A percentile compares a stretch with the other conserved stretches of the same genome.
These are phyloP conservation scores for Polypterus senegalus DNA, from an alignment of 2,113 vertebrate species.

Conservation along the genomic window DNA sequence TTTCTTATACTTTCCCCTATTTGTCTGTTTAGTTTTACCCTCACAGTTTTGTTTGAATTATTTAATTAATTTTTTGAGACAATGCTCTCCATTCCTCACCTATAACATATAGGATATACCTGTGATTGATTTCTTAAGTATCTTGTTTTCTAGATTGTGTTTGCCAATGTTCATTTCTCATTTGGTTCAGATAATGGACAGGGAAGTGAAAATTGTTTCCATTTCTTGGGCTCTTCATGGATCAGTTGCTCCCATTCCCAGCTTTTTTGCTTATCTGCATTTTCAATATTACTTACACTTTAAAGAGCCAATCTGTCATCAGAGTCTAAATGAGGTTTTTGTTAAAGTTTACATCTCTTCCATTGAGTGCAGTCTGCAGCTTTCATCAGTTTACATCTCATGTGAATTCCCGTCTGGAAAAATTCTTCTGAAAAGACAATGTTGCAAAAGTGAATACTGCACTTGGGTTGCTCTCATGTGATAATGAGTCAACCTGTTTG, in stretches of 20 bases:
- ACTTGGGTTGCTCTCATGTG: too few species aligned
- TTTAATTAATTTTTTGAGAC: too few species aligned
- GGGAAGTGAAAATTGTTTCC: conserved; percentile 9
- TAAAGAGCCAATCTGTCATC: conserved; percentile 28
- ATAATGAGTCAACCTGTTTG: too few species aligned
- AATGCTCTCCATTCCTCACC: too few species aligned
- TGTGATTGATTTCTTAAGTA: too few species aligned
- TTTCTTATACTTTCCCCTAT: too few species aligned
- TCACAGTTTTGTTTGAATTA: too few species aligned
- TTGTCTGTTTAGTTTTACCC: too few species aligned
- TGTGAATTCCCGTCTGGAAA: conserved; percentile 8
- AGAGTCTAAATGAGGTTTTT: conserved; percentile 22
- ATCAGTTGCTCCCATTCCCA: conserved; percentile 21
- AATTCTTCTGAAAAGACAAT: not conserved
- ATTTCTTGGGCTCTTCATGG: conserved; percentile 18
- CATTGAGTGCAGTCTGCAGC: conserved; percentile 5
- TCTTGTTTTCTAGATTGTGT: too few species aligned
- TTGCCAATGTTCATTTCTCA: not conserved
- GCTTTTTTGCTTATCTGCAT: conserved; percentile 15
- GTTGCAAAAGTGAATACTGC: not conserved
- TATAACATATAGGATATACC: too few species aligned
- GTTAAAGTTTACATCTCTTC: conserved; percentile 9
- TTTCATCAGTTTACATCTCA: conserved; percentile 1
- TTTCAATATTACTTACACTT: conserved; percentile 7
- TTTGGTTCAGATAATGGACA: not conserved